These are phyloP conservation scores for Burhinus oedicnemus DNA, from an alignment of 2,113 vertebrate species.

Conservation along the genomic window DNA sequence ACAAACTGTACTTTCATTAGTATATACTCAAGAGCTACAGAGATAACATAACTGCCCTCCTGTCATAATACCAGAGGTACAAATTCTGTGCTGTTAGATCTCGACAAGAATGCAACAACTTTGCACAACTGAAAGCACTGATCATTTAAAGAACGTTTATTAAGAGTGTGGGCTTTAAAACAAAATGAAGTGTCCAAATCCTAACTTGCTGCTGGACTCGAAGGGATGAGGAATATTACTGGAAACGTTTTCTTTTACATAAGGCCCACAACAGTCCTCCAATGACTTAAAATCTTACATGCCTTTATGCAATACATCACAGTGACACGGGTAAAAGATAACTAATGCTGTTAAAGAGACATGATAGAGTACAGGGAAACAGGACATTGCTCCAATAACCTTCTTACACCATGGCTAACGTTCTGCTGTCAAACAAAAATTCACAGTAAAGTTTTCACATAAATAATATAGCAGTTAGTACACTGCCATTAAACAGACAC, in stretches of 20 bases:
- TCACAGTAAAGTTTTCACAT: background rate
- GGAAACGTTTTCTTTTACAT: background rate
- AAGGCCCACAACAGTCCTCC: background rate
- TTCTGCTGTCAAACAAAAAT: background rate
- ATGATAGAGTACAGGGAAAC: background rate
- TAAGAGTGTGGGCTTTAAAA: background rate
- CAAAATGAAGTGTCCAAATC: background rate
- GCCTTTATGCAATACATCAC: background rate
- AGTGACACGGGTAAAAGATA: background rate
- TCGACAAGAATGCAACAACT: background rate
- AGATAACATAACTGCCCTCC: background rate
- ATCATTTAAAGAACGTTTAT: background rate
- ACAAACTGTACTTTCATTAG: background rate
- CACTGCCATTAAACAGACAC: background rate
- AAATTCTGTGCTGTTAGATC: background rate
- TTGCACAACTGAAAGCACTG: background rate
- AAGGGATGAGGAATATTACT: background rate
- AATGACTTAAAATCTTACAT: background rate
- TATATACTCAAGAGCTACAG: background rate
- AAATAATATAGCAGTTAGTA: background rate
- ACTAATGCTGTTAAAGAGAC: background rate
- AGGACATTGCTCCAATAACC: background rate
- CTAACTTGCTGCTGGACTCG: background rate
- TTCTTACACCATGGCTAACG: background rate
- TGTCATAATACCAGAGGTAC: background rate